Percentiles rank a stretch among this genome's conserved stretches.
phyloP scores from a whole-genome alignment of 1,140 invertebrate species.

The Ganaspis sp. region DNA sequence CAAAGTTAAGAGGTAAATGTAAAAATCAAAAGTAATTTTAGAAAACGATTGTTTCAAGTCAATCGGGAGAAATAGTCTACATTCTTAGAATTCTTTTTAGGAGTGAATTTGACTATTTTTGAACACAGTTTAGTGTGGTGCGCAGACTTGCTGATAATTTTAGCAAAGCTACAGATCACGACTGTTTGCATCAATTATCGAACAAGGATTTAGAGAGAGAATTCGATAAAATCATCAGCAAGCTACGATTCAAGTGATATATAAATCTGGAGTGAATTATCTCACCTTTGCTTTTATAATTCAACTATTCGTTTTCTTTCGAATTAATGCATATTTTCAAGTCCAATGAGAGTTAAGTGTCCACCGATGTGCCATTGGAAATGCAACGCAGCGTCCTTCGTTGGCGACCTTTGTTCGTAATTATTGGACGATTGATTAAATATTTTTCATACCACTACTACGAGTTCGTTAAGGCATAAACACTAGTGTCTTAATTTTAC shows the following conservation, averaged over 20 bases:
- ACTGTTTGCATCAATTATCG: conserved; percentile 52
- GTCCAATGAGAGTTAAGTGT: conserved; percentile 60
- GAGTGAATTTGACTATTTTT: conserved; percentile 64
- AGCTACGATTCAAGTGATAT: conserved; percentile 68
- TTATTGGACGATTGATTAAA: conserved; percentile 13
- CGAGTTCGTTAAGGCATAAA: neutral
- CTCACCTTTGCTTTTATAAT: conserved; percentile 57
- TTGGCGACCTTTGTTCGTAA: neutral
- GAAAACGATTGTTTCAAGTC: conserved; percentile 63
- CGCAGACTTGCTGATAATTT: conserved; percentile 68
- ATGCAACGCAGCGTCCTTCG: conserved; percentile 63
- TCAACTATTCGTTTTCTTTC: conserved; percentile 49
- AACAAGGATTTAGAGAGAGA: conserved; percentile 53
- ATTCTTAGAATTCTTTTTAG: conserved; percentile 55
- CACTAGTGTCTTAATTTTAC: conserved; percentile 7
- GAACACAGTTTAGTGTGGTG: conserved; percentile 76
- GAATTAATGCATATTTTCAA: conserved; percentile 60
- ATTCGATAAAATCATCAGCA: conserved; percentile 66
- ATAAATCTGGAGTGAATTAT: conserved; percentile 68
- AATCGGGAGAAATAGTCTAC: conserved; percentile 59
- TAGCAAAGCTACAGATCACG: conserved; percentile 48
- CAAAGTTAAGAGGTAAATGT: too few species aligned
- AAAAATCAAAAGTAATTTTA: conserved; percentile 7
- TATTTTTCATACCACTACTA: neutral
- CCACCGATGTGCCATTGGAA: conserved; percentile 68